Conservation (phyloP, 2,113 vertebrate species). For the Nicator chloris region DNA sequence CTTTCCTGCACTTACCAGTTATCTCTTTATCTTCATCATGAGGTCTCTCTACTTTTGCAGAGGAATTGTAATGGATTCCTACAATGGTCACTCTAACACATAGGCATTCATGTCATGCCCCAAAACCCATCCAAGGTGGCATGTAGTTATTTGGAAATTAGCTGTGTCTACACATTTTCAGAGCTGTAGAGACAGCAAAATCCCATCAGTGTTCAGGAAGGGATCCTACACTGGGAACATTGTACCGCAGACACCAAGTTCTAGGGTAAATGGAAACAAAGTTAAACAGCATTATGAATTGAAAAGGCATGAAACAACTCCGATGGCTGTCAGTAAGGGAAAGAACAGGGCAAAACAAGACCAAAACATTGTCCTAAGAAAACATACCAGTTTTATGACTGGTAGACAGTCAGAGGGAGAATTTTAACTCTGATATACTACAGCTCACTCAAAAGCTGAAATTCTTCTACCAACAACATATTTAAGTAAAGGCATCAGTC, state of each 20-base stretch:
- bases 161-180: neutral
- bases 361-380: neutral
- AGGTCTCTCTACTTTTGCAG: neutral
- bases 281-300: neutral
- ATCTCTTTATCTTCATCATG: neutral
- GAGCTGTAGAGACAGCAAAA: neutral
- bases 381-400: neutral
- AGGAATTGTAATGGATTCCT: neutral
- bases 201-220: neutral
- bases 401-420: neutral
- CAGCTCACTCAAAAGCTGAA: neutral
- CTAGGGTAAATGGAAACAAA: neutral
- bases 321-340: neutral
- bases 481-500: neutral
- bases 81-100: neutral
- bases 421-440: neutral
- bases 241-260: neutral
- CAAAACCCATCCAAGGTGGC: neutral
- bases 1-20: neutral
- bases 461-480: neutral
- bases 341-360: neutral
- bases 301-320: neutral
- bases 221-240: neutral
- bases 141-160: neutral
- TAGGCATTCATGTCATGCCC: neutral